Base-by-base conservation (phyloP, 2,113 vertebrate genomes). In the Erpornis zantholeuca region DNA sequence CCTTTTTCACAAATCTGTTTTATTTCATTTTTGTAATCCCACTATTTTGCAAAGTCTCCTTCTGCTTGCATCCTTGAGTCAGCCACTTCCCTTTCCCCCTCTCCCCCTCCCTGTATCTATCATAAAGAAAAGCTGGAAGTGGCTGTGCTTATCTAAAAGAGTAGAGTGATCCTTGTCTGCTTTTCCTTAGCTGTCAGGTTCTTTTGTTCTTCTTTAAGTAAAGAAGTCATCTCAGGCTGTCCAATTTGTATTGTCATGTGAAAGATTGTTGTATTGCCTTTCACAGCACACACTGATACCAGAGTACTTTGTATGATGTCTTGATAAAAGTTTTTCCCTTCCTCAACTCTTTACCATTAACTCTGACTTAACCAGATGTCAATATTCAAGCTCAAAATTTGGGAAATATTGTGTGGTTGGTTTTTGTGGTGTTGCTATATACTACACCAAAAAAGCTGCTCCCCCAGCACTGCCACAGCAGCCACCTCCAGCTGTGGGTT, bases 101-200 rank as follows among this genome's bases (percentile, higher is more conserved):
- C 22, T 22, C 9, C 23, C 42, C 28, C 38, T 65, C 81, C 33
- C 28, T 49, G 18, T 38, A 73, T 69, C 78, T 57, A 79, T 71
- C 49, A 72, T 65, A 72, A 91, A 92, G 92, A 95, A 93, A 85
- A 94, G 73, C 85, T 94, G 95, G 81, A 94, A 95, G 82, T 88
- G 66, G 61, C 75, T 90, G 70, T 91, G 79, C 82, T 95, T 93
- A 92, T 92, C n/a, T 90, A 38, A 95, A 79, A 16, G 24, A 93
- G 49, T 85, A 57, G 81, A 89, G 42, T 53, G 75, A 85, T 90
- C 53, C 66, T 79, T 82, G 66, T 44, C 70, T 94, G 40, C 12
- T 94, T 76, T 92, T 85, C 63, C 82, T 85, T 79, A 40, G n/a
- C 45, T 64, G 28, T 60, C 73, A 56, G 40, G 44, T 82, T 89